Base-by-base conservation (phyloP, 2,797 vertebrate genomes). In the Decapterus maruadsi region DNA sequence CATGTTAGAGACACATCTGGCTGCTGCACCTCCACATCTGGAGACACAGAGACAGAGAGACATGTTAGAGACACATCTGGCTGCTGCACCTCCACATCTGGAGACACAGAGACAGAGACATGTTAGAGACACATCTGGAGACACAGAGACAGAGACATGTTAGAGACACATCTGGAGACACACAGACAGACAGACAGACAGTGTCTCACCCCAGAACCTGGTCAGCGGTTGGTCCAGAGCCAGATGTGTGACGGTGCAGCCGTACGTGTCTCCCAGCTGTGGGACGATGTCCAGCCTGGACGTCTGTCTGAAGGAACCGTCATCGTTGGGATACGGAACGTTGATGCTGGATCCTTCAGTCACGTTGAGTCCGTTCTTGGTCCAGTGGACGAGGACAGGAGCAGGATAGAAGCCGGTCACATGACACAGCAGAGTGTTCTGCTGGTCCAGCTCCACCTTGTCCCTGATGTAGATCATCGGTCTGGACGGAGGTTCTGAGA, bases 331-430 rank as follows among this genome's bases (percentile, higher is more conserved):
- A 40, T 3, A 73, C 9, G 86, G 75, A 4, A n/a, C 5, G 12
- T 65, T 81, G 84, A 12, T 48, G 8, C 19, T 80, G 26, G 22
- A n/a, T 50, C 75, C 83, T 31, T 70, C 56, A 0, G 80, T 86
- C 59, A 88, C 56, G 0, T 72, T 77, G 53, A 67, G 1, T 6
- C 8, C 42, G 31, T 92, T 92, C 78, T 58, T 90, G 31, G 80
- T 89, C 91, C 91, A 92, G 71, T 2, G 11, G 59, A 92, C 29
- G 0, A 2, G 59, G 2, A 93, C 88, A 2, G 89, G 88, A 46
- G 89, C 72, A 1, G 91, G 90, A 43, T 26, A 80, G 83, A 92
- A 91, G 0, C 75, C 88, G 2, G 69, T 83, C 19, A 89, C 79
- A 0, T 84, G 48, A 34, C 90, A 93, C 77, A 90, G 20, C 17